A percentile compares a stretch with the other conserved stretches of the same genome.
phyloP scores from a whole-genome alignment of 2,797 vertebrate species.

The Xerus rutilus region DNA sequence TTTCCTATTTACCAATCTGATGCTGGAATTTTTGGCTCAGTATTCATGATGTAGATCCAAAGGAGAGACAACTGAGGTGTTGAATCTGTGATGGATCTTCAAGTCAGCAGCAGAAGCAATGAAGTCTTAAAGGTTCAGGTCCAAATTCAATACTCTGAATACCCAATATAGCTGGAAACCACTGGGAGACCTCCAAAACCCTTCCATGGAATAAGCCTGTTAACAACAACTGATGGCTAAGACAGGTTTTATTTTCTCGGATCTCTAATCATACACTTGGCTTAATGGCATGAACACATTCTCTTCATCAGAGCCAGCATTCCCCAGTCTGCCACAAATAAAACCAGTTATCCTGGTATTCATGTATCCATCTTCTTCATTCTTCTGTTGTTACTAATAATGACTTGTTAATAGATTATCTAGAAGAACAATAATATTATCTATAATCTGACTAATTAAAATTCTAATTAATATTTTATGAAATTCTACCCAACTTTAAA shows the following conservation, averaged over 20 bases:
- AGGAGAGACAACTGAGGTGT: background rate
- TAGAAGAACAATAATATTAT: background rate
- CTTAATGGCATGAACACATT: background rate
- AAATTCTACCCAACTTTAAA: constrained; percentile 32
- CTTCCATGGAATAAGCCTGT: background rate
- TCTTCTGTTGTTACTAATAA: constrained; percentile 40
- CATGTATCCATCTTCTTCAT: background rate
- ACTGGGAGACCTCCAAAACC: background rate
- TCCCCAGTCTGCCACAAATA: background rate
- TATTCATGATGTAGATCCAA: background rate
- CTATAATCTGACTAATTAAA: background rate
- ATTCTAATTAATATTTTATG: background rate
- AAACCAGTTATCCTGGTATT: background rate
- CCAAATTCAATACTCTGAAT: background rate
- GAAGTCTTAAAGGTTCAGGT: background rate
- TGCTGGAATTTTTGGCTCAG: background rate
- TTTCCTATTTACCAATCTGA: constrained; percentile 14
- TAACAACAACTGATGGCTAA: background rate
- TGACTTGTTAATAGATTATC: background rate
- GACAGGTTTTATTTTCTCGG: background rate
- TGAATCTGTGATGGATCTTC: background rate
- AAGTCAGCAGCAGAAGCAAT: background rate
- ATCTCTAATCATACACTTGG: background rate
- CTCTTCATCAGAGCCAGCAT: background rate
- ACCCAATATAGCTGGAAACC: background rate